A percentile compares a stretch with the other conserved stretches of the same genome.
These are phyloP conservation scores for Entomobrya proxima DNA, from an alignment of 2,888 invertebrate genomes.

Conservation along the genomic window DNA sequence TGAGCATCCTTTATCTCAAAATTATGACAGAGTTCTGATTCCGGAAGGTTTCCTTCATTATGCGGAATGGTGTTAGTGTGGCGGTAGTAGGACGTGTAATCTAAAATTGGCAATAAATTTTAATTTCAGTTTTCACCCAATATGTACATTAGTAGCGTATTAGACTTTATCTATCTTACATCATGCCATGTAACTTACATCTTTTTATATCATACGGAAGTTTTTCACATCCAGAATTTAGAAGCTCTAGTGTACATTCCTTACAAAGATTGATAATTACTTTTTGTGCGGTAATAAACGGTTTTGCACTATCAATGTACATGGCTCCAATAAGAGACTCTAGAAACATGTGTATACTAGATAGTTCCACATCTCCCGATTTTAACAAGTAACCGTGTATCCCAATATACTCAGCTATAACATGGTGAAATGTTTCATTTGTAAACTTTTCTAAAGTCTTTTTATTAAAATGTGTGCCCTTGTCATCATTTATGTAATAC, in stretches of 20 bases:
- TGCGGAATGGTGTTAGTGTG: too few species aligned
- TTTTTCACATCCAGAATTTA: neutral
- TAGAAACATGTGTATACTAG: neutral
- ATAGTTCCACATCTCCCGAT: neutral
- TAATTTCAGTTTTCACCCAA: neutral
- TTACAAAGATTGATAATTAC: neutral
- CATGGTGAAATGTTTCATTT: neutral
- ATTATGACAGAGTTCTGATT: neutral
- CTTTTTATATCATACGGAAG: neutral
- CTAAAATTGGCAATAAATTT: too few species aligned
- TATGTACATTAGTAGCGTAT: neutral
- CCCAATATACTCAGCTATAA: neutral
- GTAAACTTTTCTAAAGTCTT: neutral
- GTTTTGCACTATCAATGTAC: neutral
- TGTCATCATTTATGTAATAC: neutral
- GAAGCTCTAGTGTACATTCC: neutral
- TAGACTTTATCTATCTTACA: neutral
- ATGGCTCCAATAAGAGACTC: slow-evolving; percentile 4
- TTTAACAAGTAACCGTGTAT: neutral
- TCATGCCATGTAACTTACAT: neutral
- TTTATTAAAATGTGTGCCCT: neutral
- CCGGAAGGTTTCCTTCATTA: neutral
- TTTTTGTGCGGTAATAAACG: neutral
- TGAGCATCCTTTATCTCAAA: neutral
- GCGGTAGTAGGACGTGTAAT: too few species aligned